phyloP scores from a whole-genome alignment of 2,888 invertebrate genomes.

The Phytoseiulus persimilis region DNA sequence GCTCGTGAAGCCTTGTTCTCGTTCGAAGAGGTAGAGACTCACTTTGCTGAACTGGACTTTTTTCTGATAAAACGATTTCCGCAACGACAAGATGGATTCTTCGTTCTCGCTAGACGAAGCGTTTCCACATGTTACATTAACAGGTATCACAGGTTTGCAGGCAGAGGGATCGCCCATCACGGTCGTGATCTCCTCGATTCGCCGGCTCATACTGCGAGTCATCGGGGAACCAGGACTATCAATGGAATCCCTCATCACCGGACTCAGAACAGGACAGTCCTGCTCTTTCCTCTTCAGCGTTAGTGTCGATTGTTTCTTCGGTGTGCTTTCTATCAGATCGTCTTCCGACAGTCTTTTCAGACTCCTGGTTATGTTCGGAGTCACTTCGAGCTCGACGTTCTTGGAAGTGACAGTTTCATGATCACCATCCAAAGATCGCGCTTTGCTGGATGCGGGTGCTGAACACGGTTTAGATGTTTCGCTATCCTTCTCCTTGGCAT shows the following conservation, averaged over 20 bases:
- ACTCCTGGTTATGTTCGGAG: not conserved
- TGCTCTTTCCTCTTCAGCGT: not conserved
- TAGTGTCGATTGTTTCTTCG: not conserved
- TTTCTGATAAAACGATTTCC: slow-evolving; percentile 55
- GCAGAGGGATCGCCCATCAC: not conserved
- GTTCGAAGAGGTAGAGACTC: slow-evolving; percentile 86
- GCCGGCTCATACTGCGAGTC: slow-evolving; percentile 28
- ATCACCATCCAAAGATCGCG: not conserved
- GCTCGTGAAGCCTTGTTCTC: slow-evolving; percentile 59
- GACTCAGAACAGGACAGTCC: slow-evolving; percentile 9
- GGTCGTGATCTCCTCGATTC: slow-evolving; percentile 12
- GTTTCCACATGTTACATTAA: not conserved
- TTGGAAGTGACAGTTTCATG: not conserved
- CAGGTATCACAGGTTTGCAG: not conserved
- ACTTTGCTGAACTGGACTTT: slow-evolving; percentile 81
- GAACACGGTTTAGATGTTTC: not conserved
- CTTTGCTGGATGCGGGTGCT: not conserved
- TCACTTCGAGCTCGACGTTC: not conserved
- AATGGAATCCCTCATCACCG: slow-evolving; percentile 10
- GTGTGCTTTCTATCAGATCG: not conserved
- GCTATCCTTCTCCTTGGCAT: not conserved
- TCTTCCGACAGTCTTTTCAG: not conserved
- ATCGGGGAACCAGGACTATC: slow-evolving; percentile 28
- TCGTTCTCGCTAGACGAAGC: not conserved
- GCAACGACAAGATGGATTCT: not conserved